Base-by-base conservation (phyloP, 2,113 vertebrate genomes). In the Corydoras maculifer region DNA sequence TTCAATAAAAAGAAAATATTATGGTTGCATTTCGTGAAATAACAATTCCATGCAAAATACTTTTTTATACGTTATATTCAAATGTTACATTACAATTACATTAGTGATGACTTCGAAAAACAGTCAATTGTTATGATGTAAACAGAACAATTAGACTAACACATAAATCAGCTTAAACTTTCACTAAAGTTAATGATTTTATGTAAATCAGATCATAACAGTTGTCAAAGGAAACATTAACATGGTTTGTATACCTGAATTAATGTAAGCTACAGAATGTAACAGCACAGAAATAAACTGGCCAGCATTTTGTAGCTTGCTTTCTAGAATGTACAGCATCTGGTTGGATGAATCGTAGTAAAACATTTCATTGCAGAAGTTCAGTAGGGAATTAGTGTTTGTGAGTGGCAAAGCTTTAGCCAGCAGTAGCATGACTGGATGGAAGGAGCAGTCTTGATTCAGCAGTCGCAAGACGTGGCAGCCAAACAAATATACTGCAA, bases 321-420 rank as follows among this genome's bases (percentile, higher is more conserved):
- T 65, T 77, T 88, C 84, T 3, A 75, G 83, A 50, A 93, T 78
- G 77, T 90, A 93, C 68, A 93, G 84, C 76, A 90, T 87, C 77
- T 87, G 87, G 83, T 91, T 92, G 75, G 68, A 43, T 0, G 70
- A 62, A 71, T 93, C 91, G 50, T 90, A 93, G 84, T 91, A 88
- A 75, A 84, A 91, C 69, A 90, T 87, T 65, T 75, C 72, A 7
- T 72, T 79, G 81, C 84, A 88, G 65, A 84, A 81, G n/a, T 75
- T 64, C 77, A 86, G 62, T 64, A 82, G 62, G 73, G 68, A 61
- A 25, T 79, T 75, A 31, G 73, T 63, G 63, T 75, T 57, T 14
- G 80, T 72, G 65, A 65, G 73, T 13, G 91, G 91, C 69, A 93
- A 59, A 0, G 84, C 79, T 72, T 86, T 86, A 64, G 91, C 87